Base-by-base conservation (phyloP, 2,888 invertebrate genomes). In the Caenorhabditis becei region DNA sequence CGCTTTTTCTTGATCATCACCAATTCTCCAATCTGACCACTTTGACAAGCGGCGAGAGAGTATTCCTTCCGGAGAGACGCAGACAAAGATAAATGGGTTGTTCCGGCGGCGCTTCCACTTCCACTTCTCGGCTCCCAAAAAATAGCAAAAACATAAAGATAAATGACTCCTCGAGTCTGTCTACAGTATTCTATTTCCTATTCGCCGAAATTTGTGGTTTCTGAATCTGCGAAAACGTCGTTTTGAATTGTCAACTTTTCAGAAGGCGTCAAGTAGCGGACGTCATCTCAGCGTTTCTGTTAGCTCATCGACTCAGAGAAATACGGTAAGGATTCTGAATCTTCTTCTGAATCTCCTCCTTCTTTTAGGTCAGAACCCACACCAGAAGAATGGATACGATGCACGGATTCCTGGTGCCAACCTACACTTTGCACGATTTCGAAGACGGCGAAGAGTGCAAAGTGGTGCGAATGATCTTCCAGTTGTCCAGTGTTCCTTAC, bases 391-490 rank as follows among this genome's bases (percentile, higher is more conserved):
- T 72, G 79, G 72, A 79, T 8, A 44, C 72, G 4, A 66, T 81
- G 81, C 59, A 77, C 28, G 69, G 74, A 23, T 80, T 85, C 47
- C 63, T 79, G 18, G 67, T 85, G 20, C 85, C 85, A 20, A 58
- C 53, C 11, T 85, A 81, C 65, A 77, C 75, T 24, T 35, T 85
- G 5, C 83, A 85, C 47, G 85, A 85, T 61, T 85, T 85, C 26
- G 82, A 80, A 14, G 83, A 85, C 54, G 82, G 80, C 49, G 86
- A 83, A 49, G 86, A 85, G 51, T 77, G 74, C 47, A 82, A 82
- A 66, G 77, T 86, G 18, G 80, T 82, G 35, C 69, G 84, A n/a
- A 82, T 87, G 84, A 87, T 87, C n/a, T 83, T 87, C 49, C 77
- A 83, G 23, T 20, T 80, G 47, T 74, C 82, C 14, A 62, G 83